Conservation (phyloP, 2,797 vertebrate genomes). For the Harpagifer antarcticus region DNA sequence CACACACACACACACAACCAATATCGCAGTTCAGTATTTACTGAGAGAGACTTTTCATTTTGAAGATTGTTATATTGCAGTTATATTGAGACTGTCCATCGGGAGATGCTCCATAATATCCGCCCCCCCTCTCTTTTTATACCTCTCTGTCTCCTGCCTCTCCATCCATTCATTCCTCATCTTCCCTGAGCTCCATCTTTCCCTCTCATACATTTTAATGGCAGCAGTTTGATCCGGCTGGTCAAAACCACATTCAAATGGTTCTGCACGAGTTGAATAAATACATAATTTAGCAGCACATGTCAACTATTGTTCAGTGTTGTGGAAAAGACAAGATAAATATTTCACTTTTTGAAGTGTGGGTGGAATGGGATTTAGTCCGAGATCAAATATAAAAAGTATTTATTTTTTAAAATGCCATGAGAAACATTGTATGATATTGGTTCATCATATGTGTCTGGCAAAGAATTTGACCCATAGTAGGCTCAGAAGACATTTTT, state of each 20-base stretch:
- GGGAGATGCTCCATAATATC: slow-evolving; percentile 37
- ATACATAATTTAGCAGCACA: slow-evolving; percentile 76
- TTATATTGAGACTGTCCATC: slow-evolving; percentile 29
- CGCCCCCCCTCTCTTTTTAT: slow-evolving; percentile 8
- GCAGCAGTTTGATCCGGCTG: slow-evolving; percentile 62
- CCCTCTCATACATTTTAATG: slow-evolving; percentile 81
- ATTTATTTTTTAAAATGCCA: slow-evolving; percentile 26
- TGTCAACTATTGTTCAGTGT: slow-evolving; percentile 66
- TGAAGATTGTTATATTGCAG: slow-evolving; percentile 38
- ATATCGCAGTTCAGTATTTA: slow-evolving; percentile 35
- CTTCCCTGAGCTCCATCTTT: slow-evolving; percentile 37
- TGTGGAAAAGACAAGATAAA: slow-evolving; percentile 75
- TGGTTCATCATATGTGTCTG: slow-evolving; percentile 25
- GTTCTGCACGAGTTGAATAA: slow-evolving; percentile 66
- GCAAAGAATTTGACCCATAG: slow-evolving; percentile 23
- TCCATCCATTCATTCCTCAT: slow-evolving; percentile 44
- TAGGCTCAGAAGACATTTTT: background rate
- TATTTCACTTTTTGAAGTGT: slow-evolving; percentile 65
- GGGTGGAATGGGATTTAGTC: slow-evolving; percentile 52
- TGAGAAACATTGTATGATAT: slow-evolving; percentile 14
- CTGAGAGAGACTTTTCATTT: slow-evolving; percentile 44
- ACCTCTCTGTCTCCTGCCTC: slow-evolving; percentile 29
- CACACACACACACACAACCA: background rate
- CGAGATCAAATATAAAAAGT: slow-evolving; percentile 19
- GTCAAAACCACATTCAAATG: slow-evolving; percentile 64